These are phyloP conservation scores for Drosophila bocki DNA, from an alignment of 1,140 invertebrate genomes.

Conservation along the genomic window DNA sequence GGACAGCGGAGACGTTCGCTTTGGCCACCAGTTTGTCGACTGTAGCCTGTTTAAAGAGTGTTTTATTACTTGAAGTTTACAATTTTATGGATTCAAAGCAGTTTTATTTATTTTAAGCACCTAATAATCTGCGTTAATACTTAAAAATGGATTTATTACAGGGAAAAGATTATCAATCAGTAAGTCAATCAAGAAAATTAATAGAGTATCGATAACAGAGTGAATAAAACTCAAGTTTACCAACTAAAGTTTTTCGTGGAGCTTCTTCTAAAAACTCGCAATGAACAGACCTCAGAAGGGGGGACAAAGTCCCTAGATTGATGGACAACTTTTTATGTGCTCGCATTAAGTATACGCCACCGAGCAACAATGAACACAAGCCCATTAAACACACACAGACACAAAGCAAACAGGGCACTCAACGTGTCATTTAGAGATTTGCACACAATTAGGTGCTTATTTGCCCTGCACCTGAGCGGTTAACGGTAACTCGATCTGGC, in stretches of 20 bases:
- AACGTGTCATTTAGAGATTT: conserved; percentile 65
- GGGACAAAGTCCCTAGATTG: background rate
- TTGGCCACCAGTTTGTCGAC: conserved; percentile 99
- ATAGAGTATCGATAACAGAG: background rate
- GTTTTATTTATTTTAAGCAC: too few relatives aligned
- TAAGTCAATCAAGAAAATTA: background rate
- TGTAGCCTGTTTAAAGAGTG: conserved; percentile 90
- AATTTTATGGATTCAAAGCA: background rate
- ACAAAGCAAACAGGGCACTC: conserved; percentile 40
- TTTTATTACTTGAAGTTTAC: background rate
- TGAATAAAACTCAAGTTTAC: background rate
- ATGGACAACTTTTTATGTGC: conserved; percentile 6
- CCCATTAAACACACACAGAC: conserved; percentile 32
- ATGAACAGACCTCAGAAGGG: too few relatives aligned
- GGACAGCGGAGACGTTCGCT: conserved; percentile 96
- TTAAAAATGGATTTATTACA: background rate
- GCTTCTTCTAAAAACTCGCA: background rate
- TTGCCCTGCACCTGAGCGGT: conserved; percentile 45
- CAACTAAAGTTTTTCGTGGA: background rate
- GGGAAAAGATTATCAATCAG: background rate
- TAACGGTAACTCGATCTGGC: conserved; percentile 32
- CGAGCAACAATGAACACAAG: conserved; percentile 22
- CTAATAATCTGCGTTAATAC: background rate
- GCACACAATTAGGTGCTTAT: conserved; percentile 70
- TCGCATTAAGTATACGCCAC: conserved; percentile 56